phyloP scores from a whole-genome alignment of 2,888 invertebrate species.

The Patella caerulea region DNA sequence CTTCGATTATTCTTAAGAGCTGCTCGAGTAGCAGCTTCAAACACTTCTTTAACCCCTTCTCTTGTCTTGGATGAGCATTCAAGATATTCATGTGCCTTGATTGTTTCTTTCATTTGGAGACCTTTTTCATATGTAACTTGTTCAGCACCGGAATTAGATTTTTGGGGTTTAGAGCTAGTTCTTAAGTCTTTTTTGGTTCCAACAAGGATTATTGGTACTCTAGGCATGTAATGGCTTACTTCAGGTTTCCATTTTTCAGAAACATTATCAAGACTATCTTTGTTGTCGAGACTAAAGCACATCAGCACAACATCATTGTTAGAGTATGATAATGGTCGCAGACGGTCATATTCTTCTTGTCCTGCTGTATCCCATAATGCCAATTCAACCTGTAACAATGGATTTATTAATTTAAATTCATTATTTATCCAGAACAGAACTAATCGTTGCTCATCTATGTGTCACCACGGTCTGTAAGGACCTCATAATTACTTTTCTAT shows the following conservation, averaged over 20 bases:
- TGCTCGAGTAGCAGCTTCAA: constrained; percentile 2
- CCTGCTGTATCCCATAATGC: constrained; percentile 11
- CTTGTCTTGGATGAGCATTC: constrained; percentile 3
- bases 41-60: constrained; percentile 3
- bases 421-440: no score
- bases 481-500: no score
- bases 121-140: not conserved
- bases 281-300: constrained; percentile 2
- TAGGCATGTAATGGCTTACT: not conserved
- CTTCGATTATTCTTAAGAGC: not conserved
- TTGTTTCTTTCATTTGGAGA: not conserved
- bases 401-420: no score
- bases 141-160: not conserved
- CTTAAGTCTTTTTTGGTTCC: constrained; percentile 1
- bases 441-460: no score
- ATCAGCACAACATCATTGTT: not conserved
- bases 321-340: not conserved
- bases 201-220: constrained; percentile 5
- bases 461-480: no score
- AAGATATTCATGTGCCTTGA: not conserved
- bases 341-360: constrained; percentile 3
- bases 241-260: constrained; percentile 10
- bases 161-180: not conserved
- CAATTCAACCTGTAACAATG: not conserved
- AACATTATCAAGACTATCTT: not conserved